Base-by-base conservation (phyloP, 2,797 vertebrate species). In the Sternotherus odoratus region DNA sequence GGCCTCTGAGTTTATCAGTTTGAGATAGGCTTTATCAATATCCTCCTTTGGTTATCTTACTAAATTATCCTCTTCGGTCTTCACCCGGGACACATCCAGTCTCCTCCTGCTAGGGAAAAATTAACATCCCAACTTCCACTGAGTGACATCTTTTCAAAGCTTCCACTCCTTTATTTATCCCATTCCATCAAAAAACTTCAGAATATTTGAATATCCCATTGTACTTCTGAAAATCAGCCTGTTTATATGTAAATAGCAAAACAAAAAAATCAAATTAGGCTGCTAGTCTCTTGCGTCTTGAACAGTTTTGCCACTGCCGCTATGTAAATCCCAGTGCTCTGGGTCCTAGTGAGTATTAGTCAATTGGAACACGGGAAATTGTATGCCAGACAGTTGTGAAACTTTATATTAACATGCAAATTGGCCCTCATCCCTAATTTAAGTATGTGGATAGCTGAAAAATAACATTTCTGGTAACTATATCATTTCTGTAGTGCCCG, bases 21-120 rank as follows among this genome's bases (percentile, higher is more conserved):
- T 43, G 57, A 57, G 63, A 80, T 8, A 13, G 1, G 3, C 79
- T 85, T 92, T 85, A 30, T 10, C 28, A 16, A 26, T 1, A 4
- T 56, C 48, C 66, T 51, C 8, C 26, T 69, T 69, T 75, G 72
- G n/a, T 79, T 93, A 26, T 82, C 81, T 87, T 48, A 77, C 23
- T 1, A 66, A 85, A 66, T 43, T 74, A 17, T 57, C 4, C 10
- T 83, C 1, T 36, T 39, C 11, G 57, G 50, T 91, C 1, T 87
- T 88, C 49, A 8, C 57, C 85, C 2, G 50, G 2, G 3, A 7
- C 33, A 12, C 36, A 21, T 2, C 84, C 12, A 2, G 7, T 79
- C 2, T 77, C 6, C 57, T 3, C 4, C 53, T 78, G 5, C 26
- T 80, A 66, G 17, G 49, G 12, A 90, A 11, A 4, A 26, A 6